Evolutionary conservation across 2,797 vertebrate genomes (phyloP), one percentile per base, ranked within the genome.

Genomic region (Coluber constrictor): DNA sequence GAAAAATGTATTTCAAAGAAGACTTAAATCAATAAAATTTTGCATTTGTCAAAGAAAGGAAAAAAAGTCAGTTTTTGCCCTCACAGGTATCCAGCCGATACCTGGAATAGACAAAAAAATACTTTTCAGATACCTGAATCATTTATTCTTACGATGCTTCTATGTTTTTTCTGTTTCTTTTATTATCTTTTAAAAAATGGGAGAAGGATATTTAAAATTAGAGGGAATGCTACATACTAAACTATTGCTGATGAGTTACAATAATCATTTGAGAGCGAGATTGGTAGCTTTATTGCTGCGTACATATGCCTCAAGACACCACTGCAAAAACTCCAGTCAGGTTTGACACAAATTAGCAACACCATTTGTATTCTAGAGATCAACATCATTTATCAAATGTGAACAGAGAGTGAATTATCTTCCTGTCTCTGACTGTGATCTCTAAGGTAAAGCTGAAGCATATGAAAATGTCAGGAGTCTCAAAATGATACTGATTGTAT

Each of bases 351-450:
- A 90, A 66, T 90, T 93, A 90, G 83, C 59, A 87, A 93, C 60
- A 93, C 57, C 79, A 90, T 90, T 87, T 90, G 83, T 90, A 93
- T 93, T 93, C 89, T 47, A 87, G 92, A 90, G 92, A 90, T 93
- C 89, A 87, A 57, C 92, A 87, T 90, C 83, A 93, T 93, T 93
- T 93, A 86, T 93, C 92, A 93, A 63, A 70, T 87, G 61, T 90
- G 60, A 90, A 90, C 54, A 13, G 43, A 18, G 8, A 94, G 32
- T 25, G 0, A 25, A 79, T 56, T 92, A 56, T 4, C 88, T 25
- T 74, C 1, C 2, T 8, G 83, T 87, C n/a, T 37, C 27, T 23
- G 0, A 88, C 88, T 27, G 61, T 94, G 93, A 88, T 51, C 93
- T 55, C 90, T 90, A 8, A 89, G 88, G 29, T 91, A 90, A 94